Percentiles rank a stretch among this genome's conserved stretches.
Conservation (phyloP, 2,888 invertebrate genomes). For the Drosophila kokeensis region DNA sequence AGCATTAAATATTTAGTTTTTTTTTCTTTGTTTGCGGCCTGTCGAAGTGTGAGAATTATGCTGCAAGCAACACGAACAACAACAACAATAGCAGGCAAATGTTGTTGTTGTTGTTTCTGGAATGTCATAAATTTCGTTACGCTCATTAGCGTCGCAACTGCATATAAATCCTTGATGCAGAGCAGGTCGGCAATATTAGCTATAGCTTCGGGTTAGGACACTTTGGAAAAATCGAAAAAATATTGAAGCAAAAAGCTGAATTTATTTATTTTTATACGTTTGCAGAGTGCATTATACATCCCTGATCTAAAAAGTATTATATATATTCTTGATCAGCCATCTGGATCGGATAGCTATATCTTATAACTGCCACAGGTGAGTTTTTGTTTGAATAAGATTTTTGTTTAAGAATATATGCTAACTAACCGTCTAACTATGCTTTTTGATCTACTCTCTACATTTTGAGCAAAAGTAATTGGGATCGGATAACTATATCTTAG, state of each 20-base stretch:
- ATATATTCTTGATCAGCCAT: not conserved
- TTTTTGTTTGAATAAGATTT: no score
- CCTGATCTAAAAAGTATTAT: not conserved
- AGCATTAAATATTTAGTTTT: conserved; percentile 32
- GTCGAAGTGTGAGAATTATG: conserved; percentile 85
- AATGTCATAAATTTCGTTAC: conserved; percentile 83
- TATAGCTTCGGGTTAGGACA: conserved; percentile 4
- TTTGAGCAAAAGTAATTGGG: no score
- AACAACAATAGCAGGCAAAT: conserved; percentile 37
- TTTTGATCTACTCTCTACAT: no score
- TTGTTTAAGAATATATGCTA: no score
- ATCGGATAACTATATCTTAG: no score
- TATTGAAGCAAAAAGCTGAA: not conserved
- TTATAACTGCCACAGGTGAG: not conserved
- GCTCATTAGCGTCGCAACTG: conserved; percentile 75
- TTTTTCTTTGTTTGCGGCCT: conserved; percentile 49
- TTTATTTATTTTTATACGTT: not conserved
- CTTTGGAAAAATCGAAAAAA: not conserved
- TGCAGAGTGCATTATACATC: not conserved
- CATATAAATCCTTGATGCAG: conserved; percentile 36
- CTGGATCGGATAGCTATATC: not conserved
- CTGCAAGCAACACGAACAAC: conserved; percentile 29
- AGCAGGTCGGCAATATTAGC: conserved; percentile 6
- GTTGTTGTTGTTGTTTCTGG: conserved; percentile 37
- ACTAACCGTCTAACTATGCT: no score